These are phyloP conservation scores for Myotis lucifugus DNA, from an alignment of 2,113 vertebrate genomes.

Conservation along the genomic window DNA sequence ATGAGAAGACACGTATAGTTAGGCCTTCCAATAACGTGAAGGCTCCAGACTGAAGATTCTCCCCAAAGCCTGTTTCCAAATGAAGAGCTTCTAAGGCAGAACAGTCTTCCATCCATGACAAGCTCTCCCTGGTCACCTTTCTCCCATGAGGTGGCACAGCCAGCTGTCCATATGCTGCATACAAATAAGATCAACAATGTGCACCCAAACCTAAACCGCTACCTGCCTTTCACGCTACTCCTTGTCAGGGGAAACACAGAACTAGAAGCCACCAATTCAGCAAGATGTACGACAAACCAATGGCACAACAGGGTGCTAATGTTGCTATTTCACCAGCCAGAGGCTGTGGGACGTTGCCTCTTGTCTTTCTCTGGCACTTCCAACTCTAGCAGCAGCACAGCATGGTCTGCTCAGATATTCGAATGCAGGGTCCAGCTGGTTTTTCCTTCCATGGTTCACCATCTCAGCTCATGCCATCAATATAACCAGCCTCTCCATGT, in stretches of 20 bases:
- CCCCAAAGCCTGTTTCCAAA: not conserved
- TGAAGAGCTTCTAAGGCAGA: not conserved
- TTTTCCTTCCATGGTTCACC: not conserved
- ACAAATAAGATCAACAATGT: not conserved
- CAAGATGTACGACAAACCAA: not conserved
- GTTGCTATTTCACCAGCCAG: no score
- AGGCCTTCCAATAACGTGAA: not conserved
- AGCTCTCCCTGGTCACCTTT: not conserved
- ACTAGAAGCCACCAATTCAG: not conserved
- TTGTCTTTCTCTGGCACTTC: not conserved
- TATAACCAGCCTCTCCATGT: not conserved
- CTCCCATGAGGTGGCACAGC: not conserved
- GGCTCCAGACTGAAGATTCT: not conserved
- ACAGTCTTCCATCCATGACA: not conserved
- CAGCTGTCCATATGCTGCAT: not conserved
- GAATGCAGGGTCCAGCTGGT: not conserved
- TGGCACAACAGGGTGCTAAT: not conserved
- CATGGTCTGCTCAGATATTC: not conserved
- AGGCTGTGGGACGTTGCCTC: no score
- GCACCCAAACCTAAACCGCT: not conserved
- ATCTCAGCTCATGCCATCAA: fast-evolving
- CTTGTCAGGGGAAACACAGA: not conserved
- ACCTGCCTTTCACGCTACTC: not conserved
- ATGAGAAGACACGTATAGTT: not conserved
- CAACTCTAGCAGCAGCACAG: not conserved